phyloP scores from a whole-genome alignment of 1,140 invertebrate species.

The Galendromus occidentalis region DNA sequence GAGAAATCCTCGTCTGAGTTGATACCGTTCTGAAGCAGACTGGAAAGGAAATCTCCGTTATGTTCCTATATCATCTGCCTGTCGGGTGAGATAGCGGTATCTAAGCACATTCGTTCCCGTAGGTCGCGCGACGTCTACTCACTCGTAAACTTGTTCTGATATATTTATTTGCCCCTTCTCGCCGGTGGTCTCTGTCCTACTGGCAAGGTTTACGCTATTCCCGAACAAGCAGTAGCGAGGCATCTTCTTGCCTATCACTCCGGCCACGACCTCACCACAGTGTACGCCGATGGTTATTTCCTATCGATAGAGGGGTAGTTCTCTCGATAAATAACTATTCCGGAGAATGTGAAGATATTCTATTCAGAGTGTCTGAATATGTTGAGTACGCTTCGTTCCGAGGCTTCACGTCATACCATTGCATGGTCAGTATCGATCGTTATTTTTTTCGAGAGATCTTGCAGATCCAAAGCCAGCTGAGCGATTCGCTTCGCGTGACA shows the following conservation, averaged over 20 bases:
- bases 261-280: slow-evolving; percentile 83
- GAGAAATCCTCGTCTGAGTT: slow-evolving; percentile 68
- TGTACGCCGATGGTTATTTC: slow-evolving; percentile 90
- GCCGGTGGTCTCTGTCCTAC: slow-evolving; percentile 82
- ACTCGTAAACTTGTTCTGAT: slow-evolving; percentile 81
- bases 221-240: slow-evolving; percentile 92
- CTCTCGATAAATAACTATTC: too few species aligned
- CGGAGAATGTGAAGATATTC: not conserved
- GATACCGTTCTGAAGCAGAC: slow-evolving; percentile 54
- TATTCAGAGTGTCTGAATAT: too few species aligned
- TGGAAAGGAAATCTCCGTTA: slow-evolving; percentile 35
- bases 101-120: too few species aligned
- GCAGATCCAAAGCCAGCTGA: slow-evolving; percentile 77
- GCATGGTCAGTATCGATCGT: slow-evolving; percentile 54
- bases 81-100: too few species aligned
- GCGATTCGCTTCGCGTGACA: slow-evolving; percentile 83
- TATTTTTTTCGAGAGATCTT: slow-evolving; percentile 71
- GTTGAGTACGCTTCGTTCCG: too few species aligned
- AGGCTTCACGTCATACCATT: too few species aligned
- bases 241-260: slow-evolving; percentile 88
- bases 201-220: slow-evolving; percentile 86
- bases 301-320: too few species aligned
- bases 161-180: slow-evolving; percentile 75
- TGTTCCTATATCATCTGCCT: too few species aligned
- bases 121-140: too few species aligned